Evolutionary conservation across 2,797 vertebrate species (phyloP).

Genomic region (Clamator glandarius): DNA sequence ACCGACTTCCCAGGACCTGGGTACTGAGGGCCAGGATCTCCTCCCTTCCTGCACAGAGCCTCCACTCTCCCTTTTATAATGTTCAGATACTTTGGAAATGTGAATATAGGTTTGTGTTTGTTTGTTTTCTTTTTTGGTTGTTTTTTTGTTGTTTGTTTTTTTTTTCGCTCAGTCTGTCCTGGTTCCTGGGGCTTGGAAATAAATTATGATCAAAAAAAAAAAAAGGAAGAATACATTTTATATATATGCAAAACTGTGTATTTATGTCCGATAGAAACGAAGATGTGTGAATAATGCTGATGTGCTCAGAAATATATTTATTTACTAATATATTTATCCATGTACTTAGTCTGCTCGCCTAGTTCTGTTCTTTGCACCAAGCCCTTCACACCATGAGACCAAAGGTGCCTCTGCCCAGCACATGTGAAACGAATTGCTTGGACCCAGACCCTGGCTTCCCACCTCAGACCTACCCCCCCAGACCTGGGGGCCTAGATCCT

Average conservation of each 20-base stretch:
- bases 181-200: slow-evolving; percentile 42
- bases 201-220: neutral
- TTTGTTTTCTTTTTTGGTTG: neutral
- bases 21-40: no score
- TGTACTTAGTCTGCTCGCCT: slow-evolving; percentile 81
- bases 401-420: no score
- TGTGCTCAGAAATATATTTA: slow-evolving; percentile 97
- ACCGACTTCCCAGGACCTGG: neutral
- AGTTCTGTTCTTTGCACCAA: slow-evolving; percentile 75
- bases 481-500: no score
- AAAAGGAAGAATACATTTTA: slow-evolving; percentile 55
- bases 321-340: slow-evolving; percentile 99
- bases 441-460: no score
- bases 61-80: neutral
- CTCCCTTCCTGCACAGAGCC: neutral
- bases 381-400: slow-evolving; percentile 73
- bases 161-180: slow-evolving; percentile 39
- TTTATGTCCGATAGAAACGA: slow-evolving; percentile 94
- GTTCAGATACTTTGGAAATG: slow-evolving; percentile 75
- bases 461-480: no score
- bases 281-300: slow-evolving; percentile 94
- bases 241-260: slow-evolving; percentile 79
- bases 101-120: slow-evolving; percentile 65
- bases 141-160: neutral
- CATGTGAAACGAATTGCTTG: neutral